These are phyloP conservation scores for Galbula dea DNA, from an alignment of 2,113 vertebrate species.

Conservation along the genomic window DNA sequence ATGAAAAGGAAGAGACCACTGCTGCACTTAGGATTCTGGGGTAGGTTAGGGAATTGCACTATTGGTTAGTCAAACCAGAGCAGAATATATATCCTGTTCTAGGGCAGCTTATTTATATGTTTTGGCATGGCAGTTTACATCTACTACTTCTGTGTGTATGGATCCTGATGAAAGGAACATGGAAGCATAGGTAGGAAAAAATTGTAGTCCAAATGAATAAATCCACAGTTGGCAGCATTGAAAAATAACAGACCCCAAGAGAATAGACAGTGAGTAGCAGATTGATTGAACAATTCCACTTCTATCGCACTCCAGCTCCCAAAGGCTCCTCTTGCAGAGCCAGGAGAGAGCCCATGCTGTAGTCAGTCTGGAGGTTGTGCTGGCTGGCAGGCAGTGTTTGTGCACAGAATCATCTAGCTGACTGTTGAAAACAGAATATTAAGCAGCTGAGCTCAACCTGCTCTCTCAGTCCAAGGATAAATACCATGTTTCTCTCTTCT, in stretches of 20 bases:
- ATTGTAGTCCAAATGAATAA: not conserved
- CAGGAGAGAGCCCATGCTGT: too few species aligned
- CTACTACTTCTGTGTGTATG: not conserved
- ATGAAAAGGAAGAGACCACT: not conserved
- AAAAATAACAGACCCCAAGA: not conserved
- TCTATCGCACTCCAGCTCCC: too few species aligned
- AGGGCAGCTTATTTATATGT: not conserved
- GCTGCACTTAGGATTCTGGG: not conserved
- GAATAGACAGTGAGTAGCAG: not conserved
- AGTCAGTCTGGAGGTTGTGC: too few species aligned
- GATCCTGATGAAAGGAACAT: not conserved
- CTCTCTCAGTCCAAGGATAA: too few species aligned
- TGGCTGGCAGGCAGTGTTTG: too few species aligned
- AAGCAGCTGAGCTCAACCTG: too few species aligned
- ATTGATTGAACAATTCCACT: too few species aligned
- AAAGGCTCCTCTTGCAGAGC: too few species aligned
- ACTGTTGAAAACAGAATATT: too few species aligned
- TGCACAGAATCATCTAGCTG: too few species aligned
- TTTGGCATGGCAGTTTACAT: not conserved
- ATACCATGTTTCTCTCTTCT: too few species aligned
- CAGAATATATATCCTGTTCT: not conserved
- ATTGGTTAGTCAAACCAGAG: not conserved
- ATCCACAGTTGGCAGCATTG: not conserved
- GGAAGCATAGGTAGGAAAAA: not conserved
- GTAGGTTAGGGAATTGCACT: not conserved